Percentiles rank a stretch among this genome's conserved stretches.
Evolutionary conservation across 2,113 vertebrate genomes (phyloP).

Genomic region (Paralichthys olivaceus): DNA sequence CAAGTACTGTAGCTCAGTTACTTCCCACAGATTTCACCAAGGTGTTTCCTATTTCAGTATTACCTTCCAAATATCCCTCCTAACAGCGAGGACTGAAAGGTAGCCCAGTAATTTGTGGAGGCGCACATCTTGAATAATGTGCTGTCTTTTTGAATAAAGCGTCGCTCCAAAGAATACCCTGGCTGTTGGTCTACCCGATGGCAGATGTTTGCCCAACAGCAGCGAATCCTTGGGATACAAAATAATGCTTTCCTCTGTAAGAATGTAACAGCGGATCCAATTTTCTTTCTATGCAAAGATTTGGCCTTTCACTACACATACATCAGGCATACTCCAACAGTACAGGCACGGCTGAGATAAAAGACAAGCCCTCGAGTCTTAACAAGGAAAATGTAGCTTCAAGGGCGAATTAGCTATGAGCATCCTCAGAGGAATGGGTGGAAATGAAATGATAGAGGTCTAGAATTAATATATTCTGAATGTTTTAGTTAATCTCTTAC

Average conservation of each 20-base stretch:
- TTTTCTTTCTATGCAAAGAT: conserved; percentile 52
- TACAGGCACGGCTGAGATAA: conserved; percentile 65
- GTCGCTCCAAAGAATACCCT: neutral
- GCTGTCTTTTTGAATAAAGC: neutral
- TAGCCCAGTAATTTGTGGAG: neutral
- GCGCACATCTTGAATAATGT: neutral
- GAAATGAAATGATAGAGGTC: conserved; percentile 68
- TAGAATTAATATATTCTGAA: conserved; percentile 64
- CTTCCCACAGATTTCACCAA: neutral
- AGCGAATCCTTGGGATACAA: conserved; percentile 26
- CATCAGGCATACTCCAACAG: conserved; percentile 55
- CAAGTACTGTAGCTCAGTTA: neutral
- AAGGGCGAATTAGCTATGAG: conserved; percentile 76
- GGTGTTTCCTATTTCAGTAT: neutral
- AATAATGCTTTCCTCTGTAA: conserved; percentile 23
- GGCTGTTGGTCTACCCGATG: conserved; percentile 10
- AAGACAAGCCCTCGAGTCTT: conserved; percentile 76
- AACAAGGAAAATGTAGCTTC: conserved; percentile 75
- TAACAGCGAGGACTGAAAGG: neutral
- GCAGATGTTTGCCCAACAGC: conserved; percentile 23
- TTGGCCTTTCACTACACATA: conserved; percentile 58
- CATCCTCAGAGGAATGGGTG: conserved; percentile 71
- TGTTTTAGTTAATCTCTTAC: conserved; percentile 68
- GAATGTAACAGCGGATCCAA: conserved; percentile 33
- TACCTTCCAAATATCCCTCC: neutral